These are phyloP conservation scores for Hydrophis major DNA, from an alignment of 2,797 vertebrate species.

Conservation along the genomic window DNA sequence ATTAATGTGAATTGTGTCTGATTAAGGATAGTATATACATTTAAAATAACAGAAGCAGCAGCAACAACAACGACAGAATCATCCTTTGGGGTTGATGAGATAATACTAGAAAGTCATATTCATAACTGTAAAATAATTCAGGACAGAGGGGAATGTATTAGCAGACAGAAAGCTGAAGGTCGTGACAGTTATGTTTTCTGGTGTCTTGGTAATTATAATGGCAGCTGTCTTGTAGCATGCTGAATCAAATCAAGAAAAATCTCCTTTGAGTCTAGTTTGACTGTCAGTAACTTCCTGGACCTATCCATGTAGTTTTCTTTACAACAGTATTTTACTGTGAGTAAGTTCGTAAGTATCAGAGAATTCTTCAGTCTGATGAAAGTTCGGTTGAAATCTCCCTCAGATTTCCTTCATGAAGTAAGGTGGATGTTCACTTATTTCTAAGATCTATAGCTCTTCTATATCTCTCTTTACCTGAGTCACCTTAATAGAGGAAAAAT, in stretches of 20 bases:
- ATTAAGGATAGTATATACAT: conserved; percentile 43
- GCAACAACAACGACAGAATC: neutral
- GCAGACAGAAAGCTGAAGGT: neutral
- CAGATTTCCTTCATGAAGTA: neutral
- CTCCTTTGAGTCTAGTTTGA: neutral
- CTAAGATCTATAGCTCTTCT: neutral
- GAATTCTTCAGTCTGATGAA: neutral
- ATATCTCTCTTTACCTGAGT: neutral
- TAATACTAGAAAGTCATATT: conserved; percentile 14
- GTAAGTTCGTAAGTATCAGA: neutral
- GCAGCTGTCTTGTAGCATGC: neutral
- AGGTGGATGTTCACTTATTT: neutral
- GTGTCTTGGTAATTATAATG: neutral
- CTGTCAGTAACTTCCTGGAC: neutral
- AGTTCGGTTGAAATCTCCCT: neutral
- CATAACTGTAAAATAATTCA: neutral
- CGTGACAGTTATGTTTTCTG: neutral
- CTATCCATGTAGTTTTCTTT: neutral
- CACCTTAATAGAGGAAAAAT: neutral
- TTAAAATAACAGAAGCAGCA: conserved; percentile 6
- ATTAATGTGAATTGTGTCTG: conserved; percentile 46
- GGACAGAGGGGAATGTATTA: neutral
- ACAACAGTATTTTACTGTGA: neutral
- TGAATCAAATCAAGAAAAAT: neutral
- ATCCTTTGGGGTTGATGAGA: conserved; percentile 28